phyloP scores from a whole-genome alignment of 2,797 vertebrate species.

The Remorina albescens region DNA sequence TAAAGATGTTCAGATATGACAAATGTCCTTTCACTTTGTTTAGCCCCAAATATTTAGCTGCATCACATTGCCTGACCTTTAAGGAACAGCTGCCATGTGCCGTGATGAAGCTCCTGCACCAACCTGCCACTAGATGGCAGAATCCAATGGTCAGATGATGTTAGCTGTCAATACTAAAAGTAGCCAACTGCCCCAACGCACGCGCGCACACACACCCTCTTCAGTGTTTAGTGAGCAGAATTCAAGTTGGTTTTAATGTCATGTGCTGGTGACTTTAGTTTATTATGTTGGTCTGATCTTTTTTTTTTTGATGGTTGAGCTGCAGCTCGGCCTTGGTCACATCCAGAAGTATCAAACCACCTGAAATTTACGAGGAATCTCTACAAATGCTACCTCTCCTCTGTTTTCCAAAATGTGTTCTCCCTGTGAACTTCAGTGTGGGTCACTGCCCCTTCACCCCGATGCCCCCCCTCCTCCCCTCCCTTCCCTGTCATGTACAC shows the following conservation, averaged over 20 bases:
- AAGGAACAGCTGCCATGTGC: constrained; percentile 33
- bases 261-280: not conserved
- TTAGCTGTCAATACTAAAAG: not conserved
- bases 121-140: constrained; percentile 59
- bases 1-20: not conserved
- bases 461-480: not conserved
- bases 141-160: not conserved
- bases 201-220: not conserved
- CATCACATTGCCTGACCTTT: constrained; percentile 21
- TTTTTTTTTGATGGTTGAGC: not conserved
- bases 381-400: not conserved
- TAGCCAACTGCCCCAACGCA: not conserved
- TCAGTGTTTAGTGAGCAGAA: not conserved
- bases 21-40: not conserved
- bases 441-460: constrained; percentile 57
- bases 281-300: not conserved
- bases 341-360: not conserved
- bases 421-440: constrained; percentile 26
- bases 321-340: rapidly evolving
- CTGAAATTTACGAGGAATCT: not conserved
- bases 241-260: not conserved
- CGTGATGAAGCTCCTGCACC: not conserved
- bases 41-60: not conserved
- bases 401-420: constrained; percentile 4
- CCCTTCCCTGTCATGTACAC: constrained; percentile 48